Evolutionary conservation across 2,113 vertebrate genomes (phyloP).

Genomic region (Lethenteron reissneri): DNA sequence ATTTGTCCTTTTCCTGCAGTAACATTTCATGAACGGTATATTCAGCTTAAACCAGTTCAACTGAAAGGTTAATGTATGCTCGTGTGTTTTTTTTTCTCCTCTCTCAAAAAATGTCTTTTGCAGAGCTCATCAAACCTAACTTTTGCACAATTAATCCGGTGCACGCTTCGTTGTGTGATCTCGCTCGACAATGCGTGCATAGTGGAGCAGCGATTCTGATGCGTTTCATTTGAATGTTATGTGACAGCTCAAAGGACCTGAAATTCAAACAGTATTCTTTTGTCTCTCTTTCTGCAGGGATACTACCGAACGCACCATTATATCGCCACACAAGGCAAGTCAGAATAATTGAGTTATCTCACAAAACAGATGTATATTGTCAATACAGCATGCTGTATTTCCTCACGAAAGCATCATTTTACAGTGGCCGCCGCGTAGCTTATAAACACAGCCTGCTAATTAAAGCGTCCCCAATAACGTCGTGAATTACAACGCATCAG

Average conservation of each 20-base stretch:
- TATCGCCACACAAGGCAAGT: conserved; percentile 91
- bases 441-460: no score
- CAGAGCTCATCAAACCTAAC: conserved; percentile 14
- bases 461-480: no score
- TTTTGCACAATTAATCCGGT: conserved; percentile 17
- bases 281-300: conserved; percentile 36
- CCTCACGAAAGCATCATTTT: neutral
- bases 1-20: conserved; percentile 18
- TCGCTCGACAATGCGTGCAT: no score
- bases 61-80: conserved; percentile 15
- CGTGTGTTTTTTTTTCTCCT: conserved; percentile 11
- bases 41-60: conserved; percentile 17
- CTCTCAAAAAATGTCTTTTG: conserved; percentile 15
- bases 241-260: no score
- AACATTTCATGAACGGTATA: conserved; percentile 22
- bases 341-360: no score
- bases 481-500: no score
- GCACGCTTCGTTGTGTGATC: conserved; percentile 20
- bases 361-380: no score
- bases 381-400: conserved; percentile 8
- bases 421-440: no score
- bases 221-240: no score
- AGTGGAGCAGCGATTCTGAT: no score
- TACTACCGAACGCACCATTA: conserved; percentile 97
- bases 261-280: no score